These are phyloP conservation scores for Phyllotreta striolata DNA, from an alignment of 2,888 invertebrate species.

Conservation along the genomic window DNA sequence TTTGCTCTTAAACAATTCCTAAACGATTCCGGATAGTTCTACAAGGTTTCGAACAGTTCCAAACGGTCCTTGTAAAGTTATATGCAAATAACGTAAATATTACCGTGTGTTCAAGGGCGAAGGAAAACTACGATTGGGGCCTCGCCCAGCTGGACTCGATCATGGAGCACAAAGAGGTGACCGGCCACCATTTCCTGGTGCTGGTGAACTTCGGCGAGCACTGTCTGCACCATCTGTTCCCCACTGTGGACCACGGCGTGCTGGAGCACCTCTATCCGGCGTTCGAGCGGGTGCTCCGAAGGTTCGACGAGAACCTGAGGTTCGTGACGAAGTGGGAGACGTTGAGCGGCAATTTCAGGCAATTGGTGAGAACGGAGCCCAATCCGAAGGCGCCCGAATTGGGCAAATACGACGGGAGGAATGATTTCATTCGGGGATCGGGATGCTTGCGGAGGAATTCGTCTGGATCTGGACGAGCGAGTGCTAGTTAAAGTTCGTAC, in stretches of 20 bases:
- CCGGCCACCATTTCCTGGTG: slow-evolving; percentile 72
- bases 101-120: slow-evolving; percentile 56
- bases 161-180: slow-evolving; percentile 75
- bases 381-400: slow-evolving; percentile 56
- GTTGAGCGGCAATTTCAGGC: slow-evolving; percentile 72
- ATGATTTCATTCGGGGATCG: too few species aligned
- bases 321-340: slow-evolving; percentile 67
- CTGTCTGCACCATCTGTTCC: slow-evolving; percentile 82
- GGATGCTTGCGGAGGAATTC: too few species aligned
- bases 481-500: too few species aligned
- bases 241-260: slow-evolving; percentile 80
- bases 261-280: slow-evolving; percentile 73
- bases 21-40: too few species aligned
- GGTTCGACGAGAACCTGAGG: slow-evolving; percentile 67
- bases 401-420: slow-evolving; percentile 36
- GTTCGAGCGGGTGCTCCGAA: slow-evolving; percentile 67
- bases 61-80: neutral
- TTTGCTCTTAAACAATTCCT: too few species aligned
- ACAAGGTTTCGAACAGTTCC: too few species aligned
- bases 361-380: slow-evolving; percentile 63
- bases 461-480: too few species aligned
- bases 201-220: slow-evolving; percentile 83
- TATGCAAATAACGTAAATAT: neutral
- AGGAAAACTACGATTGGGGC: slow-evolving; percentile 74
- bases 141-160: slow-evolving; percentile 79